Evolutionary conservation across 2,888 invertebrate genomes (phyloP), one percentile per base, ranked within the genome.

Genomic region (Linnaemya vulpina): DNA sequence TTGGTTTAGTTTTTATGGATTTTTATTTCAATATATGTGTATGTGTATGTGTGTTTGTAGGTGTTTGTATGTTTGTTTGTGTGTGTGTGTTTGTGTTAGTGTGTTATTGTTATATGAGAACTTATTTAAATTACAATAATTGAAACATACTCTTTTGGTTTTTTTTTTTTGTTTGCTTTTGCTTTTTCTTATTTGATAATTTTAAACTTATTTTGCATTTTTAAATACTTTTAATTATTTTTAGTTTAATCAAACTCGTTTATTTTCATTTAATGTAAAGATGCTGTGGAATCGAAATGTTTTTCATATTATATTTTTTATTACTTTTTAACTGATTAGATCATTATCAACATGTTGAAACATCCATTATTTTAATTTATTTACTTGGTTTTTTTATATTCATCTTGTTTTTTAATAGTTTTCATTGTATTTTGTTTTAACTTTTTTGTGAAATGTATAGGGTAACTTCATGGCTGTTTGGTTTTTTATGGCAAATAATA

Each of bases 71-170:
- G n/a, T 46, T 10, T 67, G 30, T 78, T 10, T 70, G n/a, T 60
- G 20, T 53, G 2, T 62, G 25, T 22, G 30, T 30, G 55, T 5
- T 35, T 30, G 60, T 25, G 5, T 70, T 71, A n/a, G 2, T 62
- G 25, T 22, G 30, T 30, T 46, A 5, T 35, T 30, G 60, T 25
- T 2, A 55, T 71, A 78, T 82, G 84, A 60, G 82, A 85, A 85
- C 84, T 85, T 78, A 85, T 78, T 85, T 82, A 75, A 85, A 82
- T 85, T 85, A 82, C 85, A 85, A 82, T 85, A 85, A 85, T 85
- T 85, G 85, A 85, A 85, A 82, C 82, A 85, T 85, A 79, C 71
- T 85, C 78, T 78, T 77, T 68, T 20, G 11, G 81, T 67, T 11
- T 63, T 40, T 51, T 13, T 75, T 38, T 17, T 43, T 22, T 22